These are phyloP conservation scores for Hylaeus anthracinus DNA, from an alignment of 1,140 invertebrate genomes.

Conservation along the genomic window DNA sequence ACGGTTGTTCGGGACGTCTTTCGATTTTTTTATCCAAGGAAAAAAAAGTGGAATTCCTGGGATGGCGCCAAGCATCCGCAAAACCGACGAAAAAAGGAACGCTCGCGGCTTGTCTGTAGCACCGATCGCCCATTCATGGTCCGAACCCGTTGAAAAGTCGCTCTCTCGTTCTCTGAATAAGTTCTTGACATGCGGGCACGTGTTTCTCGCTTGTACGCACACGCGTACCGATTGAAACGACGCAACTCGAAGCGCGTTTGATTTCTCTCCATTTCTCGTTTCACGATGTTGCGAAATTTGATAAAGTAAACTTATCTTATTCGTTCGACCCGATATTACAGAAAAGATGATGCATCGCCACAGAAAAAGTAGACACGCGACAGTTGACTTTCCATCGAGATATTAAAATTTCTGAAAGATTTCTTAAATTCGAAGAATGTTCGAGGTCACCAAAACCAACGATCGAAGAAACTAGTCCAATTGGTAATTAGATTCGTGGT, in stretches of 20 bases:
- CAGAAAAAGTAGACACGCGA: too few relatives aligned
- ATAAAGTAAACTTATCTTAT: background rate
- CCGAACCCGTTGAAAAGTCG: slow-evolving; percentile 61
- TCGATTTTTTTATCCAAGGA: background rate
- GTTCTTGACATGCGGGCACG: slow-evolving; percentile 12
- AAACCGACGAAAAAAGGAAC: slow-evolving; percentile 28
- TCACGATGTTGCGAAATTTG: too few relatives aligned
- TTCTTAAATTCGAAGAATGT: too few relatives aligned
- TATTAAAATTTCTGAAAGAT: too few relatives aligned
- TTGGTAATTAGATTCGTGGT: background rate
- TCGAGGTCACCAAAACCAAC: too few relatives aligned
- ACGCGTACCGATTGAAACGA: background rate
- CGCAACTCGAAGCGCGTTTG: background rate
- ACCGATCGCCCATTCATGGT: slow-evolving; percentile 59
- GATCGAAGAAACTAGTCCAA: background rate
- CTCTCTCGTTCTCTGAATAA: slow-evolving; percentile 55
- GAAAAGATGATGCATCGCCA: too few relatives aligned
- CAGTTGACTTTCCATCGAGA: too few relatives aligned
- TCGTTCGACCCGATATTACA: background rate
- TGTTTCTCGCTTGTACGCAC: slow-evolving; percentile 15
- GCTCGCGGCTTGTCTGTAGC: slow-evolving; percentile 20
- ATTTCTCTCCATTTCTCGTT: background rate
- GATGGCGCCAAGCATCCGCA: slow-evolving; percentile 52
- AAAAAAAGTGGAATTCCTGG: slow-evolving; percentile 23
- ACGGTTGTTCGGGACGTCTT: background rate